Conservation (phyloP, 2,888 invertebrate species). For the Yponomeuta malinellus region DNA sequence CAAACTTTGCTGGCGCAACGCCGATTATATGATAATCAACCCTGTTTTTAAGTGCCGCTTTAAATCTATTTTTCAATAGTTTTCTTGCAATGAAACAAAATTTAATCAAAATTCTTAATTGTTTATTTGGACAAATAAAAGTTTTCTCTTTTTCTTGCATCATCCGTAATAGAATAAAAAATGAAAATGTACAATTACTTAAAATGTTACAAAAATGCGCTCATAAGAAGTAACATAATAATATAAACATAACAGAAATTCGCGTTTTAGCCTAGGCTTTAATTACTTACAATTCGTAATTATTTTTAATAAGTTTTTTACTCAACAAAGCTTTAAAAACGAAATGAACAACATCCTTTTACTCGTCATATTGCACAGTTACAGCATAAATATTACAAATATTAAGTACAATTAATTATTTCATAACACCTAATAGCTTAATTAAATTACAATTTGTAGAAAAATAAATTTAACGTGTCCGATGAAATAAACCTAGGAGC, state of each 20-base stretch:
- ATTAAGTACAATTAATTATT: conserved; percentile 32
- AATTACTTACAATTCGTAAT: conserved; percentile 48
- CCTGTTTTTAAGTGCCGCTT: neutral
- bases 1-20: too few relatives aligned
- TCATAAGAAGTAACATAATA: conserved; percentile 41
- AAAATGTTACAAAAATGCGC: conserved; percentile 24
- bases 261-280: conserved; percentile 57
- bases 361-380: conserved; percentile 68
- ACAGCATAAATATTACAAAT: conserved; percentile 58
- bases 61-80: neutral
- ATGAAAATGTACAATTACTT: conserved; percentile 34
- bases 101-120: conserved; percentile 60
- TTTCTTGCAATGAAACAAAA: conserved; percentile 41
- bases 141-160: conserved; percentile 40
- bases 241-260: conserved; percentile 63
- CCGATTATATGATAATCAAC: too few relatives aligned
- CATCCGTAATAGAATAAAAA: conserved; percentile 44
- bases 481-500: neutral
- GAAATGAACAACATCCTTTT: conserved; percentile 52
- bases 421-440: conserved; percentile 47
- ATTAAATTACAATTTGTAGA: conserved; percentile 30
- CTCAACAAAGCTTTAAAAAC: conserved; percentile 51
- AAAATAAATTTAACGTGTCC: conserved; percentile 21
- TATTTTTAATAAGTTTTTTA: conserved; percentile 48
- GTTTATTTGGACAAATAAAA: conserved; percentile 69